Evolutionary conservation across 2,888 invertebrate species (phyloP), one percentile per base, ranked within the genome.

Genomic region (Eudasyphora cyanicolor): DNA sequence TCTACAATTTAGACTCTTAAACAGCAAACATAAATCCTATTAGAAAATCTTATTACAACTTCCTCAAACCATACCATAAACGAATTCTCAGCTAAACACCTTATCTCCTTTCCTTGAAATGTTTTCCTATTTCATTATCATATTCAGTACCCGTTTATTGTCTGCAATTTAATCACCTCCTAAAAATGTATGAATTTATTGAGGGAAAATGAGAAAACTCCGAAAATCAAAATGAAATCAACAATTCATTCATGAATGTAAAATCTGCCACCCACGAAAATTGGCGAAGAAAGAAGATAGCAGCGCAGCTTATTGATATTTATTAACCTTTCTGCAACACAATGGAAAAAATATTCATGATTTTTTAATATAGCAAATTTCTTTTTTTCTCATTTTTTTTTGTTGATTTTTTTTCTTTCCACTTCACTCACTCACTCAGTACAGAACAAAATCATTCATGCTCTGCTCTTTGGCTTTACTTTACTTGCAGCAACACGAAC

Each of bases 271-370:
- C n/a, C n/a, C n/a, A n/a, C n/a, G n/a, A n/a, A n/a, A n/a, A n/a
- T n/a, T n/a, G n/a, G n/a, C 14, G n/a, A 14, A 45, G 2, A 45
- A 14, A 45, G n/a, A 45, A 45, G n/a, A n/a, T n/a, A n/a, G n/a
- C n/a, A n/a, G n/a, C n/a, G 80, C 84, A 84, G 80, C 80, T 81
- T 81, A 81, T 84, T 84, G 81, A 79, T 84, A 84, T 84, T 81
- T 84, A 84, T 84, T 83, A 84, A 84, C 84, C 79, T 84, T 81
- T 84, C 64, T n/a, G n/a, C 38, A 12, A n/a, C 29, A 64, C 71
- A 76, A 76, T 81, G 60, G n/a, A 84, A 81, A 73, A 80, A 57
- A 57, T 79, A 81, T 81, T 81, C 81, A 81, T 79, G 78, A 78
- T 60, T 29, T 60, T 60, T 29, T n/a, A n/a, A 29, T 60, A n/a